These are phyloP conservation scores for Carabus problematicus DNA, from an alignment of 2,888 invertebrate genomes.

Conservation along the genomic window DNA sequence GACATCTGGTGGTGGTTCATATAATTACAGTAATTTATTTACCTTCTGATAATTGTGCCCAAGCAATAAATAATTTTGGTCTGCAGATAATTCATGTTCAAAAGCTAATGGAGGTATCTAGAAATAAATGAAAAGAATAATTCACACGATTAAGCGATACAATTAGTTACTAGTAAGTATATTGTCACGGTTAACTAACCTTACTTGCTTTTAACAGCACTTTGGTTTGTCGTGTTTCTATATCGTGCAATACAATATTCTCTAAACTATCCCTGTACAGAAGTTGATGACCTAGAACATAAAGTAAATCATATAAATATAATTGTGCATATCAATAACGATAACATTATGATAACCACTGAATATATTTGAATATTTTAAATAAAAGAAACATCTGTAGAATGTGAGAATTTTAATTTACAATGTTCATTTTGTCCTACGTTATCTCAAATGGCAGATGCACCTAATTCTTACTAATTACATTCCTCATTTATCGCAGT, in stretches of 20 bases:
- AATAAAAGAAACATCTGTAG: no score
- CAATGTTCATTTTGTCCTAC: no score
- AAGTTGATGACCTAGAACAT: slow-evolving; percentile 68
- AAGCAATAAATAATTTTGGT: slow-evolving; percentile 69
- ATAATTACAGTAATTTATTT: slow-evolving; percentile 47
- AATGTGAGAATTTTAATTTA: no score
- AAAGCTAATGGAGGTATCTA: slow-evolving; percentile 58
- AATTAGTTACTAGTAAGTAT: slow-evolving; percentile 48
- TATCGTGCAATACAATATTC: slow-evolving; percentile 65
- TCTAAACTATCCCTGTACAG: slow-evolving; percentile 68
- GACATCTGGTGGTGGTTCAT: slow-evolving; percentile 28
- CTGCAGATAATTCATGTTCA: slow-evolving; percentile 69
- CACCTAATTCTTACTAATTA: no score
- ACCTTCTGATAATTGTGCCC: slow-evolving; percentile 71
- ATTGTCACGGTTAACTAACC: slow-evolving; percentile 56
- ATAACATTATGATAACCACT: no score
- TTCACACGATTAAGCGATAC: slow-evolving; percentile 10
- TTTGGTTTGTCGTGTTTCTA: slow-evolving; percentile 57
- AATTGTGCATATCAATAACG: no score
- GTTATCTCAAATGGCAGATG: no score
- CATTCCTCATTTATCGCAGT: no score
- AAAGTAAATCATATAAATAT: slow-evolving; percentile 8
- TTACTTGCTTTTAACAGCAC: slow-evolving; percentile 61
- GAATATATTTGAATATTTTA: no score
- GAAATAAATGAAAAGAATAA: slow-evolving; percentile 43